Evolutionary conservation across 2,113 vertebrate genomes (phyloP), one percentile per base, ranked within the genome.

Genomic region (Mugil cephalus): DNA sequence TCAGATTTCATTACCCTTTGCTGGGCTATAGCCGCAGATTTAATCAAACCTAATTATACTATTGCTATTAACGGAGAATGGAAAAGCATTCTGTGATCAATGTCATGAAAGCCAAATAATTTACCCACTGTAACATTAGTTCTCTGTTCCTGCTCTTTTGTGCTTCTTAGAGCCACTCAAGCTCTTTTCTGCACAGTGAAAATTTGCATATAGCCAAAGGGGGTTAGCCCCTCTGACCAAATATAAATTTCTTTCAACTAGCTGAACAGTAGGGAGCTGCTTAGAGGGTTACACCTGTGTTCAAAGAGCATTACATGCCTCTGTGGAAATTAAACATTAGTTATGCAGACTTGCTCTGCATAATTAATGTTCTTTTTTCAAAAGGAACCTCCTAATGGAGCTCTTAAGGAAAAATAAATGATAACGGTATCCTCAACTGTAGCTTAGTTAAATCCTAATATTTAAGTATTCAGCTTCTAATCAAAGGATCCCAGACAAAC

Each of bases 1-100:
- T 88, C 82, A 83, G 74, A 83, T 90, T 82, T 87, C 80, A 87
- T 87, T 87, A 88, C 50, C 52, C 60, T 40, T 52, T 19, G 68
- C 69, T 63, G 43, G 74, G 54, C 61, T 46, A 36, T 6, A 55
- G 46, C 61, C 40, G 46, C 52, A 54, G 59, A 80, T 86, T 69
- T 84, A 82, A 90, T 90, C 82, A 87, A 50, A 78, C 69, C 13
- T 83, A 79, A 87, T 79, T 67, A 10, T 64, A 61, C 79, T 8
- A 36, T 60, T 67, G 72, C 51, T 34, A 40, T 48, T 64, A 55
- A 70, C 72, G 79, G 79, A 61, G 77, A 71, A 74, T 77, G 56
- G 69, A 80, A 79, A 65, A 59, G 19, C 34, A 21, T 52, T 58
- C 45, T 65, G 43, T 17, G 50, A 79, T 86, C 79, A 79, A 70